Conservation (phyloP, 1,140 invertebrate genomes). For the Drosophila erecta region DNA sequence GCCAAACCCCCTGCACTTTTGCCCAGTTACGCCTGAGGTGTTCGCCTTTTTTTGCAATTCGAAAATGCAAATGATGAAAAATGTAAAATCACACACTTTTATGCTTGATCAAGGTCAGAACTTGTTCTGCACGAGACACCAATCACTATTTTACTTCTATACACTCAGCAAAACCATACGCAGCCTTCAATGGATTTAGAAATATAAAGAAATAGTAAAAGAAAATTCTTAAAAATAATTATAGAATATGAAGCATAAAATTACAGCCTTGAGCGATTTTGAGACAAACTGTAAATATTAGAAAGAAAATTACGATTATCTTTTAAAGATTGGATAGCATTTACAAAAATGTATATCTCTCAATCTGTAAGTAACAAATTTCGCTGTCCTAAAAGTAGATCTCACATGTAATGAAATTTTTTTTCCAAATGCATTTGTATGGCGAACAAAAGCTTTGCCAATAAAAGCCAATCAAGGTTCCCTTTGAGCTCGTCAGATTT, state of each 20-base stretch:
- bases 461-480: slow-evolving; percentile 48
- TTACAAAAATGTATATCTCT: neutral
- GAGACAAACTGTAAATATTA: neutral
- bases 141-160: neutral
- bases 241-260: too few species aligned
- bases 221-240: too few species aligned
- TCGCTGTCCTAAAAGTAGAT: neutral
- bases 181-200: neutral
- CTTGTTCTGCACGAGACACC: slow-evolving; percentile 9
- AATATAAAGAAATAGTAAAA: neutral
- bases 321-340: too few species aligned
- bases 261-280: too few species aligned
- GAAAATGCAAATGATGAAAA: slow-evolving; percentile 41
- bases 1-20: slow-evolving; percentile 1
- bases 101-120: slow-evolving; percentile 39
- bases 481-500: slow-evolving; percentile 34
- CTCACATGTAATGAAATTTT: neutral
- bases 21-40: slow-evolving; percentile 25
- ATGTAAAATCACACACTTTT: slow-evolving; percentile 27
- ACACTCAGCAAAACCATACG: neutral
- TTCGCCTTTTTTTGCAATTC: neutral
- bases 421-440: slow-evolving; percentile 6
- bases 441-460: slow-evolving; percentile 36
- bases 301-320: too few species aligned
- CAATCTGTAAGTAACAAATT: neutral